A percentile compares a stretch with the other conserved stretches of the same genome.
Evolutionary conservation across 2,113 vertebrate genomes (phyloP).

Genomic region (Gallinago jamesoni): DNA sequence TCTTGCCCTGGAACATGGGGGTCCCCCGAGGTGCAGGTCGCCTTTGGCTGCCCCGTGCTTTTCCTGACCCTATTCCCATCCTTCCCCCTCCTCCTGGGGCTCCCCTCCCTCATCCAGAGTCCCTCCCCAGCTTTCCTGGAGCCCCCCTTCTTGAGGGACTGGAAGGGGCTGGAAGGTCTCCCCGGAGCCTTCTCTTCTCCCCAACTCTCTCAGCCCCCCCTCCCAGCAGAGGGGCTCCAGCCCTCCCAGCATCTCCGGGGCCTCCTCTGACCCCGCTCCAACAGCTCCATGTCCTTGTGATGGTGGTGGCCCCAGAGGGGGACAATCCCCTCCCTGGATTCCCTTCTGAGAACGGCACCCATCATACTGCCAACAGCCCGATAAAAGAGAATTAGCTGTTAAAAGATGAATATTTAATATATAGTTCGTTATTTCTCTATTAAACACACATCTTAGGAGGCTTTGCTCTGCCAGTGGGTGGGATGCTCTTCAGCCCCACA

Average conservation of each 20-base stretch:
- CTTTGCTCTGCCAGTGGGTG: not conserved
- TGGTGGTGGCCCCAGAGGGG: not conserved
- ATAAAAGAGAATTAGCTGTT: not conserved
- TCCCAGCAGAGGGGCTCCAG: not conserved
- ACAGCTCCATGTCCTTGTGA: not conserved
- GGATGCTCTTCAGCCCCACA: not conserved
- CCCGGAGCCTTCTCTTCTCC: too few relatives aligned
- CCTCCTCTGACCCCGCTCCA: not conserved
- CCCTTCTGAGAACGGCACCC: not conserved
- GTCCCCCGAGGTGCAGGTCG: not conserved
- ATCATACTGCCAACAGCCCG: rapidly evolving
- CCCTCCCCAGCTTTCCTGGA: too few relatives aligned
- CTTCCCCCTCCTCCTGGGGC: too few relatives aligned
- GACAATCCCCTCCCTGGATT: not conserved
- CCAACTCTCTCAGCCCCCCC: not conserved
- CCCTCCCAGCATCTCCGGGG: not conserved
- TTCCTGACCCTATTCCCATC: too few relatives aligned
- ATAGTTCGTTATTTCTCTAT: not conserved
- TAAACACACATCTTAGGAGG: not conserved
- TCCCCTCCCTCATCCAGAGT: too few relatives aligned
- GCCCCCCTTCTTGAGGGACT: too few relatives aligned
- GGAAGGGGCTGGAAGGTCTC: too few relatives aligned
- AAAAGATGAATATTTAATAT: not conserved
- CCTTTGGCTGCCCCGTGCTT: not conserved
- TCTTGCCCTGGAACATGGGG: not conserved